A percentile compares a stretch with the other conserved stretches of the same genome.
Evolutionary conservation across 2,797 vertebrate species (phyloP).

Genomic region (Coracias cyanogaster): DNA sequence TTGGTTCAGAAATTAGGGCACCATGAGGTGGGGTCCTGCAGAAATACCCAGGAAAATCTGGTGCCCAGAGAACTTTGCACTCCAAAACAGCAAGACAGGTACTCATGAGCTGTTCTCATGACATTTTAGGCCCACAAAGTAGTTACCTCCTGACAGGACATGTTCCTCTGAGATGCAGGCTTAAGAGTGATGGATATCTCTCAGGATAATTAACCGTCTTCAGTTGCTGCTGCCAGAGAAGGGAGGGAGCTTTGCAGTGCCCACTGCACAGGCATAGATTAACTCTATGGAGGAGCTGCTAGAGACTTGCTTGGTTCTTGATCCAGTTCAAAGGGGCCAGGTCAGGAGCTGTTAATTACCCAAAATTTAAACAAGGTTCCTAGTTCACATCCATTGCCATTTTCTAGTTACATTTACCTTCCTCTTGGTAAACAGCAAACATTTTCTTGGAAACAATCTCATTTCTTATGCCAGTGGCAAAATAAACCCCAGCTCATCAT

Average conservation of each 20-base stretch:
- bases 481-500: conserved; percentile 50
- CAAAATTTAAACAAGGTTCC: not conserved
- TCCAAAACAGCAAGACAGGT: not conserved
- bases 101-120: not conserved
- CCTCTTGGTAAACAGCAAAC: conserved; percentile 35
- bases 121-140: not conserved
- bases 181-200: not conserved
- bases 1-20: conserved; percentile 1
- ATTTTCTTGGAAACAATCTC: conserved; percentile 50
- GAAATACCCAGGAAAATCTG: not conserved
- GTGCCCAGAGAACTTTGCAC: not conserved
- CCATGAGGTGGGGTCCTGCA: not conserved
- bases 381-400: not conserved
- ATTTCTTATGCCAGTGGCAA: conserved; percentile 43
- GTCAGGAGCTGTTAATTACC: not conserved
- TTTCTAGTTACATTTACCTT: conserved; percentile 18
- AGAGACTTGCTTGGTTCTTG: not conserved
- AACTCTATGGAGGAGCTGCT: not conserved
- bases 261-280: not conserved
- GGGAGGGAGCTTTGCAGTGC: not conserved
- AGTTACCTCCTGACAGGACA: conserved; percentile 12
- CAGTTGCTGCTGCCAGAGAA: not conserved
- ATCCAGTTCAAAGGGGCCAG: not conserved
- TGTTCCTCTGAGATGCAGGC: not conserved
- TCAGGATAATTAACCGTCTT: not conserved